Base-by-base conservation (phyloP, 2,797 vertebrate genomes). In the Sciaenops ocellatus region DNA sequence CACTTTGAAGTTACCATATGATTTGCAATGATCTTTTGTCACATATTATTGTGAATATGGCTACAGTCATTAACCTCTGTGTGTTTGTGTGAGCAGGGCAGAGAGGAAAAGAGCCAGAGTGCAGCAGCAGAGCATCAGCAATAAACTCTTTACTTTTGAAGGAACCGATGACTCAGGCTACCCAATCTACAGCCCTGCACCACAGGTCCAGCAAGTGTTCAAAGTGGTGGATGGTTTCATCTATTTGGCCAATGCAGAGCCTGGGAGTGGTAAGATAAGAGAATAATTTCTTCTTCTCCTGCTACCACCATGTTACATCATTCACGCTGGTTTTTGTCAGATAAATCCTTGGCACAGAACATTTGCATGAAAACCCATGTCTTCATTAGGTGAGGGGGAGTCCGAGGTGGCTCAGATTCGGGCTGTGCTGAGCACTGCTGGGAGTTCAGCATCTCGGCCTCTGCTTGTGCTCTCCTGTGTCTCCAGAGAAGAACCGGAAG, bases 231-330 rank as follows among this genome's bases (percentile, higher is more conserved):
- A 98, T 76, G 97, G 98, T 44, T 98, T 98, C 91, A 98, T 99
- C 93, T 99, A 98, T 55, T 97, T 98, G 51, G 96, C 96, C 67
- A 98, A 99, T 82, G 97, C 96, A 22, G 97, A 99, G 93, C 88
- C 89, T 60, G 90, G 92, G 13, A 95, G 89, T 93, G 95, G 97
- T 98, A 92, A 94, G 94, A 51, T 15, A 16, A 71, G 16, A 41
- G 1, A 1, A 10, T 3, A 0, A 12, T 34, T 73, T 65, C 26
- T 70, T 60, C 4, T 69, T 11, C 38, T 28, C n/a, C 10, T 65
- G 7, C 15, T 30, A 3, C 44, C 17, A 12, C 6, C 3, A 4
- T 59, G 3, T 67, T 9, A 15, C 30, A 38, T 57, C 20, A 8
- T 20, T 15, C 30, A 16, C 0, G 0, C 18, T 69, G n/a, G 1